These are phyloP conservation scores for Nemurella pictetii DNA, from an alignment of 2,888 invertebrate genomes.

Conservation along the genomic window DNA sequence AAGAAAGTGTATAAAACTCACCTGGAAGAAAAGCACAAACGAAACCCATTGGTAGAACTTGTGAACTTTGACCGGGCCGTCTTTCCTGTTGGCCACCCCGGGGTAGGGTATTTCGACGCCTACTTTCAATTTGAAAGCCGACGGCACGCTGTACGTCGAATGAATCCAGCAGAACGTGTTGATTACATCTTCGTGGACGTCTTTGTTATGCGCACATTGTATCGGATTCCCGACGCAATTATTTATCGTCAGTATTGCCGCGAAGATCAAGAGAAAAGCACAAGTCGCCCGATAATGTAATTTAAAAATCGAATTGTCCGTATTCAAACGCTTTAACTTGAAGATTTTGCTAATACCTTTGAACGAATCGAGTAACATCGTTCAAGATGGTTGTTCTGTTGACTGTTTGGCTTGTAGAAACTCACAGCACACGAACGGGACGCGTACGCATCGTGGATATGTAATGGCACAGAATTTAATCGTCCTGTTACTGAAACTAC, in stretches of 20 bases:
- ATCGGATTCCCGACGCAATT: constrained; percentile 89
- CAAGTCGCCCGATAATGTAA: constrained; percentile 84
- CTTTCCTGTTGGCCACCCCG: constrained; percentile 52
- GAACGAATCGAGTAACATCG: neutral
- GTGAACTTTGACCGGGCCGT: constrained; percentile 53
- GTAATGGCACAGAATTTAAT: neutral
- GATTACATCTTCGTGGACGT: constrained; percentile 76
- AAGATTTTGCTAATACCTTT: constrained; percentile 5
- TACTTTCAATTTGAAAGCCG: constrained; percentile 70
- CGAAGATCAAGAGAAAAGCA: constrained; percentile 78
- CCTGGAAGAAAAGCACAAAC: constrained; percentile 61
- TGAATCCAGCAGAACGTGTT: constrained; percentile 97
- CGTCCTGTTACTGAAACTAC: too few species aligned
- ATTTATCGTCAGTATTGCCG: constrained; percentile 81
- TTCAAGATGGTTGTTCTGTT: neutral
- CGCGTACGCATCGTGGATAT: too few species aligned
- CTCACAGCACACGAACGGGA: too few species aligned
- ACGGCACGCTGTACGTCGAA: constrained; percentile 80
- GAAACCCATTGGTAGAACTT: constrained; percentile 66
- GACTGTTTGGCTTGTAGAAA: neutral
- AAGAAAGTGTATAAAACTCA: constrained; percentile 45
- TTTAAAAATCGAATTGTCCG: constrained; percentile 78
- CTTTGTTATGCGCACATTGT: constrained; percentile 85
- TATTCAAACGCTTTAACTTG: constrained; percentile 47
- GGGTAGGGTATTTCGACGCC: constrained; percentile 66